Percentiles rank a stretch among this genome's conserved stretches.
phyloP scores from a whole-genome alignment of 2,888 invertebrate species.

The Nephrotoma appendiculata region DNA sequence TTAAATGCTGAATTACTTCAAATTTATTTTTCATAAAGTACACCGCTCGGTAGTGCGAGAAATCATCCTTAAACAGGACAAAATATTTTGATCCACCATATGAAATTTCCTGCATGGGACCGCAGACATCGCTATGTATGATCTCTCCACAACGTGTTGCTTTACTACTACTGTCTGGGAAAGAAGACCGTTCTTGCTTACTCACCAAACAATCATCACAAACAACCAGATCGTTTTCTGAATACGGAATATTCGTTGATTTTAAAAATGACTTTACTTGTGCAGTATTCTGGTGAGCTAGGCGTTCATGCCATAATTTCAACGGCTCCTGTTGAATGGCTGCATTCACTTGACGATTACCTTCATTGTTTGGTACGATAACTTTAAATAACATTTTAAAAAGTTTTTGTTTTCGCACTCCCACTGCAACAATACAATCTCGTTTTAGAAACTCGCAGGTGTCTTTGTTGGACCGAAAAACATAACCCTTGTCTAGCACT shows the following conservation, averaged over 20 bases:
- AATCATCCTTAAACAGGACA: slow-evolving; percentile 14
- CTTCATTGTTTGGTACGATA: not conserved
- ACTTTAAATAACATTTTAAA: slow-evolving; percentile 9
- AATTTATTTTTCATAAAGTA: slow-evolving; percentile 14
- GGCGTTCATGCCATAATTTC: slow-evolving; percentile 10
- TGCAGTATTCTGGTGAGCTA: slow-evolving; percentile 10
- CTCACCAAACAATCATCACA: slow-evolving; percentile 11
- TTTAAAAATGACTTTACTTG: slow-evolving; percentile 9
- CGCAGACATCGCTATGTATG: slow-evolving; percentile 15
- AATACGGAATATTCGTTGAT: slow-evolving; percentile 5
- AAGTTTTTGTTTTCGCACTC: slow-evolving; percentile 8
- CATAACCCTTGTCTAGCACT: slow-evolving; percentile 8
- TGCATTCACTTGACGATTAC: not conserved
- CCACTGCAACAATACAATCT: slow-evolving; percentile 9
- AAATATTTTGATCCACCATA: slow-evolving; percentile 15
- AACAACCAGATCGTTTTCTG: slow-evolving; percentile 5
- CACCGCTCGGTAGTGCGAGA: slow-evolving; percentile 12
- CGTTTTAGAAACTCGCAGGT: slow-evolving; percentile 10
- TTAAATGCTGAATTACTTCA: slow-evolving; percentile 10
- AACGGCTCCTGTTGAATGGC: not conserved
- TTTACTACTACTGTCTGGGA: slow-evolving; percentile 6
- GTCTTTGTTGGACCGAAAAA: not conserved
- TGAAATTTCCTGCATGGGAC: slow-evolving; percentile 12
- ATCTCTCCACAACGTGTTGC: slow-evolving; percentile 10
- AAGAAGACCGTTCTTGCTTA: slow-evolving; percentile 11